Base-by-base conservation (phyloP, 2,888 invertebrate genomes). In the Stratiomys singularior region DNA sequence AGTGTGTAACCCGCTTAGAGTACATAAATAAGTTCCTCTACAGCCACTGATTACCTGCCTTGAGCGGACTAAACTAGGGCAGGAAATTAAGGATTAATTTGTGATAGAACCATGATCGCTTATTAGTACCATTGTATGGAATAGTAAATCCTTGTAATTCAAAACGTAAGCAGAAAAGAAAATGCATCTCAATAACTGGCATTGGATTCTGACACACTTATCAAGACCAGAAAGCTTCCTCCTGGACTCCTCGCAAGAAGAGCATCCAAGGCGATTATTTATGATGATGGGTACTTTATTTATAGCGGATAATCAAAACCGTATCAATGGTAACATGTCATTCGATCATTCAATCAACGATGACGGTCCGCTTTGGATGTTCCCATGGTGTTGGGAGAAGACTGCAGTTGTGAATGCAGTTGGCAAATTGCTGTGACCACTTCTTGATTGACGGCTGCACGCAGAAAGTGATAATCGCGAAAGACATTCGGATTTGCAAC, bases 401-500 rank as follows among this genome's bases (percentile, higher is more conserved):
- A 37, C 37, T 37, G 37, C 3, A 37, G 37, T n/a, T n/a, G n/a
- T 37, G 37, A 37, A 37, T 25, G 60, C 60, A 28, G 64, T 28
- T 27, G 28, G 64, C 64, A 64, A 69, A 47, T 69, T 69, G 69
- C 69, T 25, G 47, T 46, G 69, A 44, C 28, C 47, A 67, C 30
- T 37, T 37, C 37, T 69, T 69, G 69, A 69, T 69, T 69, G 69
- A 69, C 47, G 69, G 13, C 69, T 69, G 11, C 11, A 25, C 47
- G 27, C 69, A 47, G 47, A 69, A 69, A 69, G 69, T 47, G 25
- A 25, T 37, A 9, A 9, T 44, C 66, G 30, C 52, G 18, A 52
- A 18, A 15, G 5, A 4, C 18, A 4, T 52, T 52, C 52, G 15
- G 37, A 9, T 3, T 37, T 37, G 3, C 37, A 37, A 37, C 5